phyloP scores from a whole-genome alignment of 37 sponge, comb jelly and placozoan species.

The Oscarella lobularis region DNA sequence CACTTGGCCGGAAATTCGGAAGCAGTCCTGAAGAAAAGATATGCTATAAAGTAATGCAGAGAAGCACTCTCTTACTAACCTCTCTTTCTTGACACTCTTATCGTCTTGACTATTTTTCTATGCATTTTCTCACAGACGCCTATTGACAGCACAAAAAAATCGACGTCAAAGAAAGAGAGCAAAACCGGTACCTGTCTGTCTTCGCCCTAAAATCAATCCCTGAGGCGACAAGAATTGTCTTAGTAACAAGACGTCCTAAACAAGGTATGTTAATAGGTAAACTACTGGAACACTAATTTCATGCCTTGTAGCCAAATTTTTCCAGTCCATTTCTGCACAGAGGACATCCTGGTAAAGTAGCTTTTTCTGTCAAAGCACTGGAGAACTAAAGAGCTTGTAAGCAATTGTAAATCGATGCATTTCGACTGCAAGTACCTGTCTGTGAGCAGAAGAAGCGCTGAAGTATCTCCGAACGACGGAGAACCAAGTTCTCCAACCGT shows the following conservation, averaged over 20 bases:
- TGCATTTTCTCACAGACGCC: conserved; percentile 45
- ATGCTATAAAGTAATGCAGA: not conserved
- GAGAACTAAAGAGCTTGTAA: too few species aligned
- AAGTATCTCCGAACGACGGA: too few species aligned
- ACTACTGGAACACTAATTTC: not conserved
- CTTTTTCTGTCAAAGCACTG: not conserved
- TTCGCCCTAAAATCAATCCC: conserved; percentile 16
- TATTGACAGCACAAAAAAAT: not conserved
- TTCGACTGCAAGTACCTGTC: too few species aligned
- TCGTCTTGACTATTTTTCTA: conserved; percentile 20
- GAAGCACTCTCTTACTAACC: conserved; percentile 11
- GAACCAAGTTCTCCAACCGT: too few species aligned
- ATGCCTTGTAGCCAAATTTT: conserved; percentile 37
- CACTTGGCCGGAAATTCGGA: too few species aligned
- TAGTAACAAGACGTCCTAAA: conserved; percentile 38
- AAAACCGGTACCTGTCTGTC: conserved; percentile 12
- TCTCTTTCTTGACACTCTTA: conserved; percentile 24
- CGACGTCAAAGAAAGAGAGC: not conserved
- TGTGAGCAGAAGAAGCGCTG: too few species aligned
- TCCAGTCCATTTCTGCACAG: conserved; percentile 38
- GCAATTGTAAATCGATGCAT: too few species aligned
- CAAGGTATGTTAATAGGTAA: not conserved
- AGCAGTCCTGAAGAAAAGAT: too few species aligned
- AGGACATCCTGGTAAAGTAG: conserved; percentile 17
- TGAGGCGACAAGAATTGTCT: conserved; percentile 49